Base-by-base conservation (phyloP, 2,888 invertebrate species). In the Reticulitermes lucifugus region DNA sequence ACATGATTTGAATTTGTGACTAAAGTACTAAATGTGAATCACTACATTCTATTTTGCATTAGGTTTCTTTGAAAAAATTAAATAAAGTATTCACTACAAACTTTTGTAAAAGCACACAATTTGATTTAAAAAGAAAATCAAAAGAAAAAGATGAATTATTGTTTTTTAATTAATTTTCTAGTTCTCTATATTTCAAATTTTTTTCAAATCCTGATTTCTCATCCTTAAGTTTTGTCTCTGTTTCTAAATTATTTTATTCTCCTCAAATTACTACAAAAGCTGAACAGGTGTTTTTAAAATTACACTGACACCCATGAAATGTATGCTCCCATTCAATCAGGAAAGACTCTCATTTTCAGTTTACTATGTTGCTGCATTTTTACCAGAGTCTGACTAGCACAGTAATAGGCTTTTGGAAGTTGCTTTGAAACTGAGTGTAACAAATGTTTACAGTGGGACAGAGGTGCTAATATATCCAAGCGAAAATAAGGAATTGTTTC, bases 11-110 rank as follows among this genome's bases (percentile, higher is more conserved):
- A 65, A 81, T 18, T 22, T 51, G 77, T 77, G 77, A 77, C 43
- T 77, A n/a, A 77, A 77, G 41, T 81, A 81, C 60, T 59, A 81
- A 79, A 81, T 35, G 65, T 81, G 81, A 81, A 81, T 65, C 0
- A 12, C 9, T 60, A n/a, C 81, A 9, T 81, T 43, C 60, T 65
- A 59, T 18, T 43, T 43, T 35, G 25, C 4, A 1, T 75, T 41
- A 75, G 2, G 10, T 75, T 21, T 35, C 22, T 75, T 43, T 29
- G 29, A 29, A 9, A 71, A 71, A 71, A 71, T 2, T 75, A 43
- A 75, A 75, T 6, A 35, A 43, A 43, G 46, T 75, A 75, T 43
- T 43, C 75, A 43, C 75, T 75, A 14, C 25, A 25, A 71, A 71
- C 71, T 71, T 71, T 35, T 25, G 2, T 71, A 29, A 12, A 35